Evolutionary conservation across 2,797 vertebrate genomes (phyloP), one percentile per base, ranked within the genome.

Genomic region (Epinephelus coioides): DNA sequence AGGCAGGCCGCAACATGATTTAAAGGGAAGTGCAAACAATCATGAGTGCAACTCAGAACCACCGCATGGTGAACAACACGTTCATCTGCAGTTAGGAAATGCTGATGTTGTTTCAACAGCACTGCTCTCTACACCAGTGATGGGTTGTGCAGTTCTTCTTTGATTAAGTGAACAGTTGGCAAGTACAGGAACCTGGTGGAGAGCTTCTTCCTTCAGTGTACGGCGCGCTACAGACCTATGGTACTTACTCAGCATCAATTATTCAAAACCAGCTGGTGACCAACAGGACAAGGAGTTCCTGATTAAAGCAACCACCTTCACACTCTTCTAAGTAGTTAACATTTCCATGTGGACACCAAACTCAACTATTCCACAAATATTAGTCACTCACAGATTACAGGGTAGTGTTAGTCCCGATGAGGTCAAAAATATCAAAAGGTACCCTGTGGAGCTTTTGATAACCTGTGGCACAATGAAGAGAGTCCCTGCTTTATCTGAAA

Each of bases 1-100:
- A 86, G 86, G 40, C 87, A 86, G 85, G 87, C 56, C 43, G 14
- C 67, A 21, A 79, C 91, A 88, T 0, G 79, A 84, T 30, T 54
- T 55, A 19, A 19, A 56, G 78, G 65, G 54, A 77, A 86, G 75
- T 46, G 67, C 71, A 83, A 82, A 81, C 79, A 76, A 40, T 68
- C 10, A 14, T n/a, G 47, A 59, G 38, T 13, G 73, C 18, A 63
- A 57, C 73, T 27, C 13, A 4, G 55, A 73, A 47, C 43, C 49
- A 11, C 46, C 49, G 70, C 51, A 14, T 9, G 43, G 54, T 1
- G 6, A 55, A 71, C 25, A 53, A 12, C 6, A 17, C 3, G 43
- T 12, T 79, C 15, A 25, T 40, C 30, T 56, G 47, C 7, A 34
- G 30, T 72, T 57, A 49, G 49, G 59, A 78, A 44, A 76, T n/a